Conservation (phyloP, 2,113 vertebrate genomes). For the Stictonetta naevosa region DNA sequence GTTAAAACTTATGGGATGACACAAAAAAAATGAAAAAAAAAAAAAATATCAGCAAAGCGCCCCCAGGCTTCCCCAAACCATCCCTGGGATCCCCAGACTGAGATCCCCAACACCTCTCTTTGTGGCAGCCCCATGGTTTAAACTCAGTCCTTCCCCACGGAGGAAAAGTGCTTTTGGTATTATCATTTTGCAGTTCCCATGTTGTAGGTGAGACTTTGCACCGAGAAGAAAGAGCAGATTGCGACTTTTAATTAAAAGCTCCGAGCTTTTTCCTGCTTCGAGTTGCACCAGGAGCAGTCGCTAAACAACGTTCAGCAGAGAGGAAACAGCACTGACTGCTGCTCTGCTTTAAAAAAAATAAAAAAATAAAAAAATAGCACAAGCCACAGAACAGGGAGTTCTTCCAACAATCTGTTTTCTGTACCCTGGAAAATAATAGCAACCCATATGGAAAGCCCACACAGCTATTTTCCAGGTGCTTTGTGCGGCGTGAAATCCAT, state of each 20-base stretch:
- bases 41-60: background rate
- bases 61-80: background rate
- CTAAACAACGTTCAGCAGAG: background rate
- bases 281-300: background rate
- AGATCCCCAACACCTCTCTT: background rate
- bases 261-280: background rate
- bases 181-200: background rate
- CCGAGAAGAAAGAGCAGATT: background rate
- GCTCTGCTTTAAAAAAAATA: background rate
- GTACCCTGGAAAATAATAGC: slow-evolving; percentile 55
- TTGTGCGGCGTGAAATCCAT: background rate
- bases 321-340: slow-evolving; percentile 34
- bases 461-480: slow-evolving; percentile 60
- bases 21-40: no score
- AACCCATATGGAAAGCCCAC: slow-evolving; percentile 58
- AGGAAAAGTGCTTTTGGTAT: background rate
- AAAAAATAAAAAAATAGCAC: background rate
- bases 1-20: background rate
- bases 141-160: background rate
- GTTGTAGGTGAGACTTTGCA: background rate
- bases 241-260: slow-evolving; percentile 13
- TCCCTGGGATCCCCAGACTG: background rate
- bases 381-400: slow-evolving; percentile 54
- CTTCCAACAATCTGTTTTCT: slow-evolving; percentile 67
- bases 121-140: accelerated